phyloP scores from a whole-genome alignment of 2,888 invertebrate genomes.

The Belgica antarctica region DNA sequence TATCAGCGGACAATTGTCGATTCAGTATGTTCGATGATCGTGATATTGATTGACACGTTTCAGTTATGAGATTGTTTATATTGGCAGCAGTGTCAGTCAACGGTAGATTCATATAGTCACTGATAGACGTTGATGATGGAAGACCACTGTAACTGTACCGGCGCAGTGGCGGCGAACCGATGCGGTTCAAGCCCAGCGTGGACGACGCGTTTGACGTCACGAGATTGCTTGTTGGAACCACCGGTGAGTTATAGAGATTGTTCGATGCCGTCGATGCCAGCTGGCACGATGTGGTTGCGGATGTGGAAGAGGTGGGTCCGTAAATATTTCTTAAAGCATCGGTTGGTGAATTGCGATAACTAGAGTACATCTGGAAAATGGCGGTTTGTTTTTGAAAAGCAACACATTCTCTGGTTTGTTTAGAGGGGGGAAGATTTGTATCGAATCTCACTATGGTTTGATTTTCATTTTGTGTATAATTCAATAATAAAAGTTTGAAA shows the following conservation, averaged over 20 bases:
- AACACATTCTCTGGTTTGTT: too few species aligned
- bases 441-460: conserved; percentile 43
- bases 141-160: conserved; percentile 55
- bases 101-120: conserved; percentile 49
- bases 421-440: too few species aligned
- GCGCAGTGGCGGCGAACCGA: conserved; percentile 49
- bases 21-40: conserved; percentile 55
- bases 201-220: conserved; percentile 42
- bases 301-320: background rate
- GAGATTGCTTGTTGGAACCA: conserved; percentile 5
- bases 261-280: conserved; percentile 32
- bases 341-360: conserved; percentile 50
- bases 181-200: conserved; percentile 42
- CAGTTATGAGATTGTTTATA: conserved; percentile 54
- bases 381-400: conserved; percentile 50
- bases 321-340: conserved; percentile 47
- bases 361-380: conserved; percentile 56
- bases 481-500: conserved; percentile 44
- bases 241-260: conserved; percentile 6
- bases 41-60: conserved; percentile 56
- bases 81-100: conserved; percentile 49
- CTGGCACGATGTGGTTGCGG: background rate
- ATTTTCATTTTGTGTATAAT: conserved; percentile 48
- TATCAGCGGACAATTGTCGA: conserved; percentile 46
- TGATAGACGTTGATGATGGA: conserved; percentile 55